A percentile compares a stretch with the other conserved stretches of the same genome.
Evolutionary conservation across 2,888 invertebrate species (phyloP).

Genomic region (Apamea epomidion): DNA sequence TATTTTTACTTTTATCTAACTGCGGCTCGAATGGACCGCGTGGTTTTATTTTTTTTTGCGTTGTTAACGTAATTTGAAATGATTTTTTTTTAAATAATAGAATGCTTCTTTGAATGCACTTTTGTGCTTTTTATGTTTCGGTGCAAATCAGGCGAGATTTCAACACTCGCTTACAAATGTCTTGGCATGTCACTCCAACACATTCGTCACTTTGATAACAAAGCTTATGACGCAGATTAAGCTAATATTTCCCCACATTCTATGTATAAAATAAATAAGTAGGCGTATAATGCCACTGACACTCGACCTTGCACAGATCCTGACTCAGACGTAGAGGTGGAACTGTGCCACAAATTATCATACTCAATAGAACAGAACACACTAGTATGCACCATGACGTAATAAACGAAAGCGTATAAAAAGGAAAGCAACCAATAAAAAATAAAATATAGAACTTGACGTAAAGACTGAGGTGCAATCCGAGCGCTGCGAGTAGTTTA

Average conservation of each 20-base stretch:
- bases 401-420: constrained; percentile 7
- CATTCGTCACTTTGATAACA: constrained; percentile 1
- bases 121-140: neutral
- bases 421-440: constrained; percentile 13
- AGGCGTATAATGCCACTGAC: constrained; percentile 41
- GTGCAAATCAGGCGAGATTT: neutral
- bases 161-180: neutral
- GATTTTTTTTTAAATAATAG: neutral
- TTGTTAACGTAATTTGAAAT: neutral
- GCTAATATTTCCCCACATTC: constrained; percentile 18
- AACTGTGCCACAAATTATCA: constrained; percentile 17
- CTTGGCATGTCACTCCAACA: constrained; percentile 5
- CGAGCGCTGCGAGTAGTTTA: constrained; percentile 43
- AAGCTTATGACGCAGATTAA: constrained; percentile 6
- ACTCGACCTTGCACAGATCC: constrained; percentile 36
- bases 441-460: constrained; percentile 26
- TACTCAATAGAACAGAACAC: constrained; percentile 15
- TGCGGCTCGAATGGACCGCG: constrained; percentile 5
- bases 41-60: constrained; percentile 27
- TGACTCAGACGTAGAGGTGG: constrained; percentile 36
- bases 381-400: constrained; percentile 12
- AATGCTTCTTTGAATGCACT: neutral
- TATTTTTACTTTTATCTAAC: constrained; percentile 61
- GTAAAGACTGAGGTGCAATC: constrained; percentile 22
- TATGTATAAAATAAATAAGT: constrained; percentile 21